Base-by-base conservation (phyloP, 2,113 vertebrate genomes). In the Lepisosteus oculatus region DNA sequence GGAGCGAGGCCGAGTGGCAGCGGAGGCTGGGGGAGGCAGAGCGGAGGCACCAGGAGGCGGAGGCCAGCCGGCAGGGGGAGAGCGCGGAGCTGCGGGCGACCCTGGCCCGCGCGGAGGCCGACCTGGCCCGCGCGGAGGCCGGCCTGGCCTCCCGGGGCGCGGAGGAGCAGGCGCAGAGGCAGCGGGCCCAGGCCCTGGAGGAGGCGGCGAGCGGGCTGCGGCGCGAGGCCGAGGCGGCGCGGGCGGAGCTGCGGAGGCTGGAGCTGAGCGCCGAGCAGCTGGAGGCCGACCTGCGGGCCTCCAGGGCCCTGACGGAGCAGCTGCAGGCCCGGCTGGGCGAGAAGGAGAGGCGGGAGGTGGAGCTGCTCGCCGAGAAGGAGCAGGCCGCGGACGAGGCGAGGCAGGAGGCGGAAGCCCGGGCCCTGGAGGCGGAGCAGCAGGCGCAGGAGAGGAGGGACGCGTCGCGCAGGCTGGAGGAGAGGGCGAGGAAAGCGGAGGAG, bases 321-420 rank as follows among this genome's bases (percentile, higher is more conserved):
- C 85, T 99, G 66, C 95, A 95, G 68, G 84, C 83, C 12, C 93
- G 95, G 84, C 84, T 93, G 45, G 85, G 86, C 7, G 84, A 85
- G 73, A 97, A 98, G 80, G 96, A 99, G 54, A 91, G 88, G 70
- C 93, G 93, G 75, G 94, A 98, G 62, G 70, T 97, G 65, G 87
- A 85, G 72, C 89, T 98, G 65, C 85, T 98, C 13, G 93, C 88
- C 63, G 92, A 92, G 72, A 95, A 92, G 81, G 96, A 99, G 75
- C 94, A 94, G 71, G 95, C 95, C 80, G 86, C 91, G 41, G 94
- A 95, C 55, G 93, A 96, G 75, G 84, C 93, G 8, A 81, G 86
- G 45, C 90, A 85, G 41, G 92, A 92, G 69, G 68, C 95, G 3
- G 92, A 97, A 76, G 76, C 41, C 43, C 89, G 90, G 17, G 84